Percentiles rank a stretch among this genome's conserved stretches.
Evolutionary conservation across 1,140 invertebrate species (phyloP).

Genomic region (Nephila pilipes): DNA sequence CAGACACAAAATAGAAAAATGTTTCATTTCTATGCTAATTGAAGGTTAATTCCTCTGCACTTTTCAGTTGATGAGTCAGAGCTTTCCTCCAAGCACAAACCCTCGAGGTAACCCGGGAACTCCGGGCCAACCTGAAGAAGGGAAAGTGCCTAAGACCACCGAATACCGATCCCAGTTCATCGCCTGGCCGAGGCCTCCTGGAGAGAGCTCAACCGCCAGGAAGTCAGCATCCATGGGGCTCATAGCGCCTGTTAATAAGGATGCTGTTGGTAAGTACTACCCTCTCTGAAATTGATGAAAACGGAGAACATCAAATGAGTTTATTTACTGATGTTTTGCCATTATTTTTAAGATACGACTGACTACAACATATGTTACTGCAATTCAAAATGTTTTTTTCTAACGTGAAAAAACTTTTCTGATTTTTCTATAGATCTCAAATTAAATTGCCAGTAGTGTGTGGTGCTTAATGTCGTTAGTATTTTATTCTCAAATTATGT

Average conservation of each 20-base stretch:
- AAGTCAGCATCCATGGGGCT: conserved; percentile 93
- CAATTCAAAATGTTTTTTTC: no score
- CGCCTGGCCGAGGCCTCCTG: conserved; percentile 87
- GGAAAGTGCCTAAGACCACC: conserved; percentile 87
- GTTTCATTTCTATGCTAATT: no score
- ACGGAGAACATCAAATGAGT: no score
- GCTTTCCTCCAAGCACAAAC: conserved; percentile 54
- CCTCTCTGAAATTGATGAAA: neutral
- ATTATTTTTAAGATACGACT: no score
- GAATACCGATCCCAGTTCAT: conserved; percentile 92
- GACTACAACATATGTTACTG: no score
- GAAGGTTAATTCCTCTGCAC: neutral
- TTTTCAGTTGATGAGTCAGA: conserved; percentile 58
- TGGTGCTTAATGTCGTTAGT: no score
- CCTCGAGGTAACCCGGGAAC: conserved; percentile 60
- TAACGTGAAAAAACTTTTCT: no score
- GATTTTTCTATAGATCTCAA: no score
- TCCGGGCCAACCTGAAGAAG: conserved; percentile 16
- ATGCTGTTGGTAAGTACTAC: conserved; percentile 77
- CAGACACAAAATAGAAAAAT: no score
- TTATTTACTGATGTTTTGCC: no score
- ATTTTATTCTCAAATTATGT: no score
- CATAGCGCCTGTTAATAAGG: conserved; percentile 84
- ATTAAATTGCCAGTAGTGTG: no score
- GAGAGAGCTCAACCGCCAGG: conserved; percentile 83